phyloP scores from a whole-genome alignment of 2,797 vertebrate genomes.

The Silurus lanzhouensis region DNA sequence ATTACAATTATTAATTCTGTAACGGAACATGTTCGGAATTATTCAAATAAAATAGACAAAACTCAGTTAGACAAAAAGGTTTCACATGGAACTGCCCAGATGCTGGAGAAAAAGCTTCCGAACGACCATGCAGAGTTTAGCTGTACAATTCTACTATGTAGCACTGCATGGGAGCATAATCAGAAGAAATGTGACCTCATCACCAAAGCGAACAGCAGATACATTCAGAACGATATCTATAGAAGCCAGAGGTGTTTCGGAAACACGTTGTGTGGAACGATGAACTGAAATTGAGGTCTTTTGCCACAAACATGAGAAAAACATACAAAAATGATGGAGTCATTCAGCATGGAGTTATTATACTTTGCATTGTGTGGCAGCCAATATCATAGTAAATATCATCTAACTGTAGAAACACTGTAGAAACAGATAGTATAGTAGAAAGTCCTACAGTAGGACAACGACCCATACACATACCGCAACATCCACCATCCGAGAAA shows the following conservation, averaged over 20 bases:
- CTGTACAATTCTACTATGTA: neutral
- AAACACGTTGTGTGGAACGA: neutral
- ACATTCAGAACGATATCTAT: neutral
- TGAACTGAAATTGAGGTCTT: neutral
- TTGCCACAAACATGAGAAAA: neutral
- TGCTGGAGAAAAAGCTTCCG: neutral
- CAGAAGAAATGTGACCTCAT: neutral
- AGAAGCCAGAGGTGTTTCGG: neutral
- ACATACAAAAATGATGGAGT: neutral
- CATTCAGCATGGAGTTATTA: neutral
- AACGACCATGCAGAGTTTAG: neutral
- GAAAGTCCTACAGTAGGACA: neutral
- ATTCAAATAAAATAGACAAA: no score
- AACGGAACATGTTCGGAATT: no score
- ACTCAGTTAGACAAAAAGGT: neutral
- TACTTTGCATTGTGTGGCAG: neutral
- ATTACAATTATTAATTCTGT: neutral
- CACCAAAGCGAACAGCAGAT: neutral
- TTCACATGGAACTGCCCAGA: neutral
- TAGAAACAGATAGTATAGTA: neutral
- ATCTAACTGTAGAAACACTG: neutral
- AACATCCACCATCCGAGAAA: neutral
- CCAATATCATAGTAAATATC: neutral
- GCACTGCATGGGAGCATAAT: neutral
- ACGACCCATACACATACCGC: neutral